phyloP scores from a whole-genome alignment of 2,113 vertebrate genomes.

The Candoia aspera region DNA sequence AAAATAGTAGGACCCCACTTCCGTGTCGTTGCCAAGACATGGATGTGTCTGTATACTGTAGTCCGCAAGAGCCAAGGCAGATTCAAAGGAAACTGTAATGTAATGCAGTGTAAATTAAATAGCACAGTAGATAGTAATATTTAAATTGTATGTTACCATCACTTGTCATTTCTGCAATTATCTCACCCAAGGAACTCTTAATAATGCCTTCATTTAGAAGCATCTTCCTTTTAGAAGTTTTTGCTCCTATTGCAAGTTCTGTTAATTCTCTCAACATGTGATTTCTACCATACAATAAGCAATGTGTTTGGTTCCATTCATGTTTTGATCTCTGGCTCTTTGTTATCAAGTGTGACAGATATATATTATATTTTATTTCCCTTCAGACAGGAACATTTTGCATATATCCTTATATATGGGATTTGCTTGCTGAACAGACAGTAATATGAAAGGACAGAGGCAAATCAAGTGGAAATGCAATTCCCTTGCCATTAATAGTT shows the following conservation, averaged over 20 bases:
- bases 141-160: neutral
- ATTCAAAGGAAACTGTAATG: neutral
- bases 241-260: neutral
- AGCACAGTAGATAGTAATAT: neutral
- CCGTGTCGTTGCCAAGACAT: neutral
- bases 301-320: neutral
- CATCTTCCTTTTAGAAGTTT: too few species aligned
- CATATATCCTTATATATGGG: neutral
- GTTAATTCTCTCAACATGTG: neutral
- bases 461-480: slow-evolving; percentile 19
- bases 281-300: neutral
- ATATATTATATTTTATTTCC: slow-evolving; percentile 25
- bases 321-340: slow-evolving; percentile 8
- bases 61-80: neutral
- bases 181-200: neutral
- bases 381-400: neutral
- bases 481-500: slow-evolving; percentile 11
- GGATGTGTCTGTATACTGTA: neutral
- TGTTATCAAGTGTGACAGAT: slow-evolving; percentile 12
- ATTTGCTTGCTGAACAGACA: slow-evolving; percentile 19
- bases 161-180: neutral
- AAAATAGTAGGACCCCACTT: neutral
- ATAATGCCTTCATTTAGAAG: neutral
- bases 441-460: slow-evolving; percentile 2
- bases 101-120: neutral